phyloP scores from a whole-genome alignment of 1,140 invertebrate genomes.

The Planococcus citri region DNA sequence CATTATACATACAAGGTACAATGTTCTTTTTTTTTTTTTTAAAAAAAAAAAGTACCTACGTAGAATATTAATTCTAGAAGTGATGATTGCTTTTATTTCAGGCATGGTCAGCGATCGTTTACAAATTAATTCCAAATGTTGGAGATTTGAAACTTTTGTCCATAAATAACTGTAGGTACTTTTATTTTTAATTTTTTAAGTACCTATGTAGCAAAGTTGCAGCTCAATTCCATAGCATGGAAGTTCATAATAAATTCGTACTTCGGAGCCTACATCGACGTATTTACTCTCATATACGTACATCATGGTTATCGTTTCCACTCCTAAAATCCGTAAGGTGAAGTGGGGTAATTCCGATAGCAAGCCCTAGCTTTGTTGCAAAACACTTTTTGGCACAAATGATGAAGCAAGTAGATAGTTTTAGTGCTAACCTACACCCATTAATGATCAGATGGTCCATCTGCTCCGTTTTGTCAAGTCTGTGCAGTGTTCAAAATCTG shows the following conservation, averaged over 20 bases:
- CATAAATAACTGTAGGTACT: background rate
- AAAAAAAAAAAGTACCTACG: constrained; percentile 17
- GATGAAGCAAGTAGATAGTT: too few relatives aligned
- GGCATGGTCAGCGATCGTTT: constrained; percentile 99
- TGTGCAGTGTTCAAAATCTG: too few relatives aligned
- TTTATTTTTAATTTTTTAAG: constrained; percentile 23
- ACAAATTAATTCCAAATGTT: constrained; percentile 97
- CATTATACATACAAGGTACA: constrained; percentile 84
- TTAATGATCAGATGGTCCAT: too few relatives aligned
- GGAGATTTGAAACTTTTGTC: constrained; percentile 51
- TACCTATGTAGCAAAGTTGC: constrained; percentile 72
- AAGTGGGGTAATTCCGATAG: background rate
- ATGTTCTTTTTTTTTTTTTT: background rate
- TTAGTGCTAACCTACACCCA: too few relatives aligned
- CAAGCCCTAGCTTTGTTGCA: background rate
- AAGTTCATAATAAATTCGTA: constrained; percentile 92
- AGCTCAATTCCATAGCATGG: constrained; percentile 97
- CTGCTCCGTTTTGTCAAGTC: too few relatives aligned
- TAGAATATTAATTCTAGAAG: background rate
- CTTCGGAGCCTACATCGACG: constrained; percentile 96
- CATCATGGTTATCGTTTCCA: constrained; percentile 97
- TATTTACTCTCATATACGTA: constrained; percentile 98
- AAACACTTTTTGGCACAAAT: too few relatives aligned
- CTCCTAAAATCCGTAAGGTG: constrained; percentile 76
- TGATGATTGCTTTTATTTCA: constrained; percentile 11